phyloP scores from a whole-genome alignment of 2,797 vertebrate species.

The Gallirallus australis region DNA sequence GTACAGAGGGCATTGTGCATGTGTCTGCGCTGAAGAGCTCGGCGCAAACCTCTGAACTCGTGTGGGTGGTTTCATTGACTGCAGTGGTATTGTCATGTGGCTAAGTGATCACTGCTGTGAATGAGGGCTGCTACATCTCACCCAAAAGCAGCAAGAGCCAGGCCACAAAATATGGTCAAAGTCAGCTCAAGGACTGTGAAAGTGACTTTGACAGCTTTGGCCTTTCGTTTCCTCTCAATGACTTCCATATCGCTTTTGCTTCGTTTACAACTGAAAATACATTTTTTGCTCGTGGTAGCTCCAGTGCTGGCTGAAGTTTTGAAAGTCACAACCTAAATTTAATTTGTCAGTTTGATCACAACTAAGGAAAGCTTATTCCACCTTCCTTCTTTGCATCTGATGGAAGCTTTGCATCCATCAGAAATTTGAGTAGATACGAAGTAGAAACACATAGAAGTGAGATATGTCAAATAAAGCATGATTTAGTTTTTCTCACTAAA shows the following conservation, averaged over 20 bases:
- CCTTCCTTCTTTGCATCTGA: not conserved
- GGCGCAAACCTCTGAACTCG: not conserved
- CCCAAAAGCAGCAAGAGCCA: conserved; percentile 40
- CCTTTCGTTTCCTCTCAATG: conserved; percentile 4
- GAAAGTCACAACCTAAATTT: not conserved
- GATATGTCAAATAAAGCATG: not conserved
- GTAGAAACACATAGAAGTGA: not conserved
- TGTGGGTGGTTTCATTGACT: conserved; percentile 56
- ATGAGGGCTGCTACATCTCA: conserved; percentile 24
- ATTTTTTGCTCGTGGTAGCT: not conserved
- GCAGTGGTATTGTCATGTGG: conserved; percentile 1
- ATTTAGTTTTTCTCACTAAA: not conserved
- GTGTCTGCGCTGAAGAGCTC: not conserved
- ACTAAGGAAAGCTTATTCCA: not conserved
- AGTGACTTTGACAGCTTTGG: conserved; percentile 33
- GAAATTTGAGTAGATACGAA: not conserved
- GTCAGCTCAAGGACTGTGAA: conserved; percentile 25
- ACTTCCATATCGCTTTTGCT: not conserved
- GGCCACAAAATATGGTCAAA: conserved; percentile 39
- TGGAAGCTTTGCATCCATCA: not conserved
- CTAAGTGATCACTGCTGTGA: not conserved
- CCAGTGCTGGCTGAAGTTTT: not conserved
- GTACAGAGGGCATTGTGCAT: not conserved
- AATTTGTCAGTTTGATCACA: not conserved
- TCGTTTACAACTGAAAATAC: not conserved